Conservation (phyloP, 2,888 invertebrate genomes). For the Cistogaster globosa region DNA sequence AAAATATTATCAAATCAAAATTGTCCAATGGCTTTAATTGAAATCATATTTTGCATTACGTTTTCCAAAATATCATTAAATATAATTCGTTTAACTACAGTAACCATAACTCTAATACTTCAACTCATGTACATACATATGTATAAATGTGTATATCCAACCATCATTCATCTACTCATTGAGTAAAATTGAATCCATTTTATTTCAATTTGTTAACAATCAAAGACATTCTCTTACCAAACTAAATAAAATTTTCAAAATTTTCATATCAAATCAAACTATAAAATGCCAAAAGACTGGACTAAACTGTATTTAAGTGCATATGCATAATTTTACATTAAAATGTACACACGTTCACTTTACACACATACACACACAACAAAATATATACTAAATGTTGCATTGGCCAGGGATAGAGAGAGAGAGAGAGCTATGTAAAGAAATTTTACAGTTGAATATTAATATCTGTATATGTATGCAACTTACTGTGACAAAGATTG, state of each 20-base stretch:
- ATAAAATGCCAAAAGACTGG: conserved; percentile 65
- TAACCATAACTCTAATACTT: conserved; percentile 24
- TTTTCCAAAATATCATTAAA: conserved; percentile 71
- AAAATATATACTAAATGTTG: no score
- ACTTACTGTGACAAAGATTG: background rate
- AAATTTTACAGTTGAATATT: background rate
- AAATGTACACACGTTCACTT: background rate
- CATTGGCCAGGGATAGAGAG: no score
- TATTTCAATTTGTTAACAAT: conserved; percentile 71
- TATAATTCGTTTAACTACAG: conserved; percentile 72
- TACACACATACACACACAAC: background rate
- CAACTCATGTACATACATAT: background rate
- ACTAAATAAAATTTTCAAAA: conserved; percentile 52
- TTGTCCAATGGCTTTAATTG: conserved; percentile 70
- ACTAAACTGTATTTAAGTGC: conserved; percentile 66
- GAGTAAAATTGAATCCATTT: conserved; percentile 58
- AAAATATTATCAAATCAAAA: conserved; percentile 61
- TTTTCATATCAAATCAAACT: conserved; percentile 67
- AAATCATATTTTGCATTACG: conserved; percentile 71
- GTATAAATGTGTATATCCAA: background rate
- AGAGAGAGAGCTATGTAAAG: no score
- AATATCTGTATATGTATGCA: background rate
- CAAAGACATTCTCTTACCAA: conserved; percentile 62
- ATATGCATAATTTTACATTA: conserved; percentile 69
- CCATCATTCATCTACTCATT: conserved; percentile 20